Conservation (phyloP, 2,797 vertebrate genomes). For the Rhinophrynus dorsalis region DNA sequence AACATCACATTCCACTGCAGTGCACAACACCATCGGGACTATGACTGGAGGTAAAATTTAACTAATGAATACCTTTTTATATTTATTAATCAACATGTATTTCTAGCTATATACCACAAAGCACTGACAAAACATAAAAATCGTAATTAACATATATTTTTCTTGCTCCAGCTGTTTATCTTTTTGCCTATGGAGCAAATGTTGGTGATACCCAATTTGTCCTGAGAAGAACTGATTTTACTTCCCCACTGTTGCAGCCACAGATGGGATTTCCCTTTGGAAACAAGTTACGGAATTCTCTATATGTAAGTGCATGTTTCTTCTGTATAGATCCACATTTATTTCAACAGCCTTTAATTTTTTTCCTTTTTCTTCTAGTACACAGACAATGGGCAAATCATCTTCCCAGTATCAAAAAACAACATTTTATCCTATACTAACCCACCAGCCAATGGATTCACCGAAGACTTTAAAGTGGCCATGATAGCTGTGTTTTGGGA, state of each 20-base stretch:
- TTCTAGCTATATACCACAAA: too few species aligned
- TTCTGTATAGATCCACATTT: too few species aligned
- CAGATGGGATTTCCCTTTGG: conserved; percentile 66
- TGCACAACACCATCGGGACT: too few species aligned
- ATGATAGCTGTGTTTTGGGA: conserved; percentile 71
- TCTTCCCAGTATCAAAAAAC: conserved; percentile 64
- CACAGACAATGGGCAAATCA: conserved; percentile 72
- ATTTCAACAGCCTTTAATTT: not conserved
- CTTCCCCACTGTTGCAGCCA: conserved; percentile 60
- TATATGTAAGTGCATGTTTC: conserved; percentile 65
- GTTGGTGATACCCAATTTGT: conserved; percentile 49
- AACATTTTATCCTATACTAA: conserved; percentile 51
- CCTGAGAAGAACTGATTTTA: conserved; percentile 59
- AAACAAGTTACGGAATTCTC: conserved; percentile 53
- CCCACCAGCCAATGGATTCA: conserved; percentile 59
- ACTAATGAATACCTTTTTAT: too few species aligned
- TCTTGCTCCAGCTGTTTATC: conserved; percentile 48
- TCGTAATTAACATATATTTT: too few species aligned
- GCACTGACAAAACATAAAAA: too few species aligned
- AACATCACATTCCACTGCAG: too few species aligned
- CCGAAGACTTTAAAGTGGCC: conserved; percentile 34
- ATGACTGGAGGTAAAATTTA: too few species aligned
- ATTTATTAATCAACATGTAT: too few species aligned
- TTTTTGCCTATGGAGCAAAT: conserved; percentile 53
- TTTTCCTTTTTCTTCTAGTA: conserved; percentile 56